Percentiles rank a stretch among this genome's conserved stretches.
These are phyloP conservation scores for Scyliorhinus canicula DNA, from an alignment of 2,797 vertebrate genomes.

Conservation along the genomic window DNA sequence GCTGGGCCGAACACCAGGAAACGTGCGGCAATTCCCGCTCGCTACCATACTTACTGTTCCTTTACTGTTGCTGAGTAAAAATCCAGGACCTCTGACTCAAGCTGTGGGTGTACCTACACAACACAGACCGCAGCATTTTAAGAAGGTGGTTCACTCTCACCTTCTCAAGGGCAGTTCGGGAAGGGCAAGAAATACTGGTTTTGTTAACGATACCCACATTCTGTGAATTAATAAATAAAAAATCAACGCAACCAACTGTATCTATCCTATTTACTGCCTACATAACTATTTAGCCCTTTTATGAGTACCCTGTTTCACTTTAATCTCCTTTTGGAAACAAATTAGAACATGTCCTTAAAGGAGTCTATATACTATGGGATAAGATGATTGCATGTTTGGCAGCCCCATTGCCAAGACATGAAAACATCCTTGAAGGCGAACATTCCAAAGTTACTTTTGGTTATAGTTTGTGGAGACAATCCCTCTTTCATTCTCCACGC, in stretches of 20 bases:
- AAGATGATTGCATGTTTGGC: neutral
- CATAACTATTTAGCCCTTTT: neutral
- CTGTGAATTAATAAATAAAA: neutral
- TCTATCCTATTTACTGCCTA: neutral
- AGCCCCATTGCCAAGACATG: neutral
- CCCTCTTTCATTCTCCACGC: neutral
- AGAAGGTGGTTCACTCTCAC: neutral
- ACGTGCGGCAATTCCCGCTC: no score
- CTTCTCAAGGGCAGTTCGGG: neutral
- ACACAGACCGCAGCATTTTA: neutral
- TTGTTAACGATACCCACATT: neutral
- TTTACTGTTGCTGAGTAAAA: neutral
- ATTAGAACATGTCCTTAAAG: neutral
- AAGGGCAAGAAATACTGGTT: neutral
- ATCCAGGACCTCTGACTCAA: neutral
- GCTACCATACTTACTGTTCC: no score
- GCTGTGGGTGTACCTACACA: neutral
- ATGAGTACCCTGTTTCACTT: neutral
- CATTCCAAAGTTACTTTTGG: neutral
- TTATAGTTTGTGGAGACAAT: neutral
- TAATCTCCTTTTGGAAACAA: neutral
- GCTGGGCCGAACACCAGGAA: no score
- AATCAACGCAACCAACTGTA: neutral
- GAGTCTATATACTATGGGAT: neutral
- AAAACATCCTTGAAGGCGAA: neutral